These are phyloP conservation scores for Drosophila demipolita DNA, from an alignment of 2,888 invertebrate genomes.

Conservation along the genomic window DNA sequence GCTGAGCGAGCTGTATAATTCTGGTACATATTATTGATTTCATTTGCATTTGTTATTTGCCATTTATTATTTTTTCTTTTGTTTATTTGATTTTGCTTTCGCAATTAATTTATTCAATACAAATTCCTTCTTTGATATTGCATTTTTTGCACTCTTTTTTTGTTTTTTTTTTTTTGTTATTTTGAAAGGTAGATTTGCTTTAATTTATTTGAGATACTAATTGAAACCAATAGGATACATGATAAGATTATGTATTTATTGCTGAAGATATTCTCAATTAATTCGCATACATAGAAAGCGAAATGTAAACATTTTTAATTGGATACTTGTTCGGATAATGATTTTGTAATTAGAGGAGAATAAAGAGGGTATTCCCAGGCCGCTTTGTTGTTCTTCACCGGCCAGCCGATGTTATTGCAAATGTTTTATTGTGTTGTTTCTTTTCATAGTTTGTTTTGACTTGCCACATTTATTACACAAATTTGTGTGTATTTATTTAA, in stretches of 20 bases:
- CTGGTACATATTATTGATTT: constrained; percentile 32
- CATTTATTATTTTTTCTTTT: constrained; percentile 26
- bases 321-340: constrained; percentile 2
- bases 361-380: constrained; percentile 25
- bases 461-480: constrained; percentile 9
- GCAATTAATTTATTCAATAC: constrained; percentile 16
- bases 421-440: constrained; percentile 18
- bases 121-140: constrained; percentile 29
- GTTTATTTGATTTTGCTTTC: constrained; percentile 34
- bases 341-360: background rate
- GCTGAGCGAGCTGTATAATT: constrained; percentile 17
- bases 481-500: constrained; percentile 35
- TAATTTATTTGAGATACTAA: constrained; percentile 61
- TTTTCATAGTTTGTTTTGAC: constrained; percentile 12
- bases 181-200: constrained; percentile 33
- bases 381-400: constrained; percentile 28
- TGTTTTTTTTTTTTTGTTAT: background rate
- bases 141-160: constrained; percentile 19
- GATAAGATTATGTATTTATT: constrained; percentile 58
- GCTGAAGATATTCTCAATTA: constrained; percentile 33
- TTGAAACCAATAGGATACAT: constrained; percentile 76
- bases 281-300: constrained; percentile 1
- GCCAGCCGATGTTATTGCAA: constrained; percentile 39
- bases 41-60: constrained; percentile 48
- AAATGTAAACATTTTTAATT: constrained; percentile 1